phyloP scores from a whole-genome alignment of 2,113 vertebrate genomes.

The Sphaerodactylus townsendi region DNA sequence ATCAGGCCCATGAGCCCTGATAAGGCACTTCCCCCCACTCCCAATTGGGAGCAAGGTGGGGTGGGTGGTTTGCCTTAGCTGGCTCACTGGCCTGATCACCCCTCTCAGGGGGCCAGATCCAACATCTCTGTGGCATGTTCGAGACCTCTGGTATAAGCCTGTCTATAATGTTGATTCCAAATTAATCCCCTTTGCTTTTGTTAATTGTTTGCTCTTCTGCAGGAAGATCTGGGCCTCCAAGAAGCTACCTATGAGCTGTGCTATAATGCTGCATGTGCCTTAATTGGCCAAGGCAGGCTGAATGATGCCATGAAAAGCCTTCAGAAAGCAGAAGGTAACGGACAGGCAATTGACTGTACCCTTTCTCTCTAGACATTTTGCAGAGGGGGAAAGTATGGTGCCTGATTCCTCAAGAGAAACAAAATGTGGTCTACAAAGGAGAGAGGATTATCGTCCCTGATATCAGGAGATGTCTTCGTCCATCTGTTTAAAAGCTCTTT shows the following conservation, averaged over 20 bases:
- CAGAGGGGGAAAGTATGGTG: not conserved
- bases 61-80: no score
- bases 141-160: no score
- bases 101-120: no score
- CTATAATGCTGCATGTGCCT: conserved; percentile 90
- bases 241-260: conserved; percentile 94
- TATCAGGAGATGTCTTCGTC: not conserved
- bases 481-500: not conserved
- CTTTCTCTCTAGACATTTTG: conserved; percentile 8
- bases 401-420: not conserved
- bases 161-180: no score
- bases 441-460: not conserved
- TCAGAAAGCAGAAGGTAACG: conserved; percentile 89
- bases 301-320: conserved; percentile 89
- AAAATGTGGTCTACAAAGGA: not conserved
- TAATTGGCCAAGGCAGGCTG: conserved; percentile 90
- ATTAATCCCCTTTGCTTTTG: not conserved
- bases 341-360: conserved; percentile 3
- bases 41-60: no score
- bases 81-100: no score
- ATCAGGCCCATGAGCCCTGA: no score
- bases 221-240: conserved; percentile 92
- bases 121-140: no score
- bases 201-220: conserved; percentile 26
- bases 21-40: no score